Conservation (phyloP, 2,797 vertebrate species). For the Hybognathus amarus region DNA sequence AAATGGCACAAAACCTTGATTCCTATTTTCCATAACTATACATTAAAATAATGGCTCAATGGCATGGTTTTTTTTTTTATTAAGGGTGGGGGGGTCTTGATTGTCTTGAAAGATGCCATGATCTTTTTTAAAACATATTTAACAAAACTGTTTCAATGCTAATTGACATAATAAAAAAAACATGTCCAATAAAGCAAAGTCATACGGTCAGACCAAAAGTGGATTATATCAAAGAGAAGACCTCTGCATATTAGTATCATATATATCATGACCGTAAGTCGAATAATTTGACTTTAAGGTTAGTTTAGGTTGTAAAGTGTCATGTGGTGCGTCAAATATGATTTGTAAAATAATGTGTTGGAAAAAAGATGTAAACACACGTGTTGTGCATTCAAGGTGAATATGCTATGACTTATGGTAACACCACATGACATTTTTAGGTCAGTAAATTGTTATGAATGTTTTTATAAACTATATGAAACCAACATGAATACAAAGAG, state of each 20-base stretch:
- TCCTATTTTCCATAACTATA: conserved; percentile 1
- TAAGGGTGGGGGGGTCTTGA: too few species aligned
- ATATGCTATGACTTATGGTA: background rate
- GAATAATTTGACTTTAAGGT: background rate
- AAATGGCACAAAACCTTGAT: background rate
- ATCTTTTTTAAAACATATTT: background rate
- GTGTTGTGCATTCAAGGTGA: background rate
- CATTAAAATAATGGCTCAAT: background rate
- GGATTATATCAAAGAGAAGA: background rate
- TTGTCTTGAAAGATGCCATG: background rate
- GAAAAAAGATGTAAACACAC: background rate
- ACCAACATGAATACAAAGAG: background rate
- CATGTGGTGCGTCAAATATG: background rate
- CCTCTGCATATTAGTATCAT: background rate
- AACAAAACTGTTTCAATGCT: background rate
- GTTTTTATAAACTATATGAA: background rate
- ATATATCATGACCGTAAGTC: background rate
- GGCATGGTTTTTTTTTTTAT: background rate
- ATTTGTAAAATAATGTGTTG: background rate
- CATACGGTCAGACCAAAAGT: background rate
- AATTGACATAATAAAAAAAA: background rate
- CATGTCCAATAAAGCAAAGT: background rate
- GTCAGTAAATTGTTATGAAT: background rate
- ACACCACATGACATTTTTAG: background rate
- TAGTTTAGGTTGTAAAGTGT: background rate